Conservation (phyloP, 2,888 invertebrate species). For the Ariolimax columbianus region DNA sequence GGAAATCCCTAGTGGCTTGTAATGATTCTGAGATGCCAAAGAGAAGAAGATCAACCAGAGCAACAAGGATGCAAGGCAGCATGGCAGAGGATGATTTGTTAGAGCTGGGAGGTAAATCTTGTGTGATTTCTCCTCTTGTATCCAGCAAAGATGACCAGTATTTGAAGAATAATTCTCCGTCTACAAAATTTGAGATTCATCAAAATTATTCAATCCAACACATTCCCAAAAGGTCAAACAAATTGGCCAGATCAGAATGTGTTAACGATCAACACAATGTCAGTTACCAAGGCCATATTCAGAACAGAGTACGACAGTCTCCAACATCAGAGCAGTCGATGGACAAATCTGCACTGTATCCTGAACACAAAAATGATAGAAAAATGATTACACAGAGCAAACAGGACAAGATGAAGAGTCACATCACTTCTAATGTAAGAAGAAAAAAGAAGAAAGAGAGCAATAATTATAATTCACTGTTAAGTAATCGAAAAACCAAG, state of each 20-base stretch:
- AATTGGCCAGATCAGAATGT: not conserved
- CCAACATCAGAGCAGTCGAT: not conserved
- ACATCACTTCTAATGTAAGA: not conserved
- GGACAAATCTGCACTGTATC: not conserved
- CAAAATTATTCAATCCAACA: not conserved
- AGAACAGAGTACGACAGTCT: not conserved
- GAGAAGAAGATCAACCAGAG: slow-evolving; percentile 16
- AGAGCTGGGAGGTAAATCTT: not conserved
- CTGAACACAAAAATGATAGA: not conserved
- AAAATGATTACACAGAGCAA: not conserved
- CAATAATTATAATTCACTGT: not conserved
- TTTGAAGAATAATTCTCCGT: no score
- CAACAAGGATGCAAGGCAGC: slow-evolving; percentile 39
- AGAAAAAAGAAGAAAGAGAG: not conserved
- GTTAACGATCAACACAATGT: not conserved
- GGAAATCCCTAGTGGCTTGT: not conserved
- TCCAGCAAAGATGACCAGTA: not conserved
- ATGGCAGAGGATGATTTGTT: slow-evolving; percentile 21
- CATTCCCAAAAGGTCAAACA: not conserved
- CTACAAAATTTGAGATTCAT: not conserved
- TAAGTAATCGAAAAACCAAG: not conserved
- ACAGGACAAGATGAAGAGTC: not conserved
- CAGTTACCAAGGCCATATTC: not conserved
- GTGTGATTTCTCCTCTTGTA: not conserved
- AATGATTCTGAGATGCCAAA: not conserved